Percentiles rank a stretch among this genome's conserved stretches.
Evolutionary conservation across 2,113 vertebrate species (phyloP).

Genomic region (Perognathus longimembris): DNA sequence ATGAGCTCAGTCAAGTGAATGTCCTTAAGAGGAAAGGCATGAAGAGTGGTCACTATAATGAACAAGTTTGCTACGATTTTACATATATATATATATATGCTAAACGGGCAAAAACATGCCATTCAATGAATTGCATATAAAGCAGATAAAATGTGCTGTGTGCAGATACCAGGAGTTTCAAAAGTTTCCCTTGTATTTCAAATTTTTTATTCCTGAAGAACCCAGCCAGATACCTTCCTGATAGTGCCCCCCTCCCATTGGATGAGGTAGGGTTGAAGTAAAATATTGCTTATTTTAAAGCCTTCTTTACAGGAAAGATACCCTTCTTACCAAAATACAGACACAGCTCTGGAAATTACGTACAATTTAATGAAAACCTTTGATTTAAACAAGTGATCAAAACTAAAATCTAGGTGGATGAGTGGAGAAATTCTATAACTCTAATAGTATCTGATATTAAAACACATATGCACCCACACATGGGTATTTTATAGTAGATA

Average conservation of each 20-base stretch:
- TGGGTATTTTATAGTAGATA: constrained; percentile 38
- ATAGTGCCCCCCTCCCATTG: constrained; percentile 58
- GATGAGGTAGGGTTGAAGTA: constrained; percentile 77
- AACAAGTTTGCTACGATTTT: constrained; percentile 70
- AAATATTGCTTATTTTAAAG: constrained; percentile 81
- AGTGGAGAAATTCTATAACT: constrained; percentile 50
- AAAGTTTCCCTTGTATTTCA: constrained; percentile 83
- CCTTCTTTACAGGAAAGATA: constrained; percentile 73
- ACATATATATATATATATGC: constrained; percentile 70
- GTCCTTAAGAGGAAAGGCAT: constrained; percentile 63
- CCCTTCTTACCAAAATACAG: constrained; percentile 79
- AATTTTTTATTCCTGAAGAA: constrained; percentile 81
- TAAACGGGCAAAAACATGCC: constrained; percentile 68
- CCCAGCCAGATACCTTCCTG: constrained; percentile 76
- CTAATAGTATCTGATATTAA: constrained; percentile 40
- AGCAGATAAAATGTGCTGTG: constrained; percentile 77
- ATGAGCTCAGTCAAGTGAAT: constrained; percentile 76
- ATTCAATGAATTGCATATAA: not conserved
- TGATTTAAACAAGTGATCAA: constrained; percentile 63
- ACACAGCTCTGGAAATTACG: constrained; percentile 77
- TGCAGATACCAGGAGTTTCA: constrained; percentile 73
- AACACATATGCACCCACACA: not conserved
- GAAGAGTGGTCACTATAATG: constrained; percentile 51
- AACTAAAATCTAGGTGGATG: constrained; percentile 51
- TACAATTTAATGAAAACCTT: constrained; percentile 71